Base-by-base conservation (phyloP, 2,888 invertebrate genomes). In the Polydrusus cervinus region DNA sequence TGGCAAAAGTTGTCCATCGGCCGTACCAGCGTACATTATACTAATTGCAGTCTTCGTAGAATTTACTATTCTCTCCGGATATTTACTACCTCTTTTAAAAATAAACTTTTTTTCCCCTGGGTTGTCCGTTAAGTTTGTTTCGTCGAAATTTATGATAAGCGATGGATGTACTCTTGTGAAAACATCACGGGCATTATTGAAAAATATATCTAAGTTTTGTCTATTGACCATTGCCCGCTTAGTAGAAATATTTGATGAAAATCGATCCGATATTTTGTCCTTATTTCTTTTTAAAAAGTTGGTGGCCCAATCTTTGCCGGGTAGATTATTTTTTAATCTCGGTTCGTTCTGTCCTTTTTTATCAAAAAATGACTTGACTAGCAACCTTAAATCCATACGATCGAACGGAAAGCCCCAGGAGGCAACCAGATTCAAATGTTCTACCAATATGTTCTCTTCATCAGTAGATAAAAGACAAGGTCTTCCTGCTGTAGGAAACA, bases 1-100 rank as follows among this genome's bases (percentile, higher is more conserved):
- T 6, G 87, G 86, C 34, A 87, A 77, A 2, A 85, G 20, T 51
- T 79, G 74, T 7, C 87, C 87, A 67, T 76, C 80, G 10, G 87
- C 86, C 51, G 83, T 81, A 38, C 51, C 70, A 18, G 68, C 74
- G 57, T 55, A 71, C 78, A 78, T 72, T 10, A 78, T 7, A 43
- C 65, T 25, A 43, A 76, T 66, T 40, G 72, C 75, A 20, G 71
- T 75, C 74, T 75, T 76, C n/a, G 69, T 73, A 16, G 51, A 53
- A 62, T 77, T 79, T 25, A 71, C 57, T 55, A 70, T 43, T 14
- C 75, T 66, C 67, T 76, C 73, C 25, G 78, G 74, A 53, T 71
- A 78, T 67, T 71, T 68, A 16, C 70, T 55, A n/a, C 71, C 75
- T 47, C 65, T 70, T 43, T 62, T 66, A 65, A 73, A 75, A 73